Conservation (phyloP, 2,888 invertebrate genomes). For the Prionchulus punctatus region DNA sequence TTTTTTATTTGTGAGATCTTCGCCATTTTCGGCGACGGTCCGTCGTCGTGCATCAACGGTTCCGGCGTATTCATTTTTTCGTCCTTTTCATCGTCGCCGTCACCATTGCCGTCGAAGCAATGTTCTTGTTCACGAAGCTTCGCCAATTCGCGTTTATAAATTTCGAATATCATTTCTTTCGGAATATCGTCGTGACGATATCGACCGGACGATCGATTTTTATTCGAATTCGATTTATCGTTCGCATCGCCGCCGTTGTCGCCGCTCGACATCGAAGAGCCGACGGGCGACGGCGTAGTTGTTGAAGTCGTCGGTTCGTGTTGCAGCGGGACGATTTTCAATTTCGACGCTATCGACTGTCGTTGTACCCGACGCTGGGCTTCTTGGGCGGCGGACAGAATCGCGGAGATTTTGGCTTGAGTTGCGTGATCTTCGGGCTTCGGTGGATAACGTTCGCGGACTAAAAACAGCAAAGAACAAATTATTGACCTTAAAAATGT, state of each 20-base stretch:
- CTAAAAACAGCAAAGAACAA: background rate
- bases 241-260: background rate
- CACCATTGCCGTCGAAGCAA: too few relatives aligned
- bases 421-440: constrained; percentile 49
- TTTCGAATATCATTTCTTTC: constrained; percentile 81
- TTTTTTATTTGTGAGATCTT: background rate
- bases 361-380: constrained; percentile 40
- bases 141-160: constrained; percentile 83
- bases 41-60: too few relatives aligned
- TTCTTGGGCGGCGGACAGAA: constrained; percentile 76
- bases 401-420: constrained; percentile 80
- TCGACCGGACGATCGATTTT: constrained; percentile 30
- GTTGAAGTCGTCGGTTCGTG: too few relatives aligned
- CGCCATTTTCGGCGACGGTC: background rate
- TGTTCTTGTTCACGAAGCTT: constrained; percentile 56
- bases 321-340: too few relatives aligned
- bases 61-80: too few relatives aligned
- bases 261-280: background rate
- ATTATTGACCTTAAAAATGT: background rate
- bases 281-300: background rate
- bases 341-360: too few relatives aligned
- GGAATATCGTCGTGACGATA: constrained; percentile 86
- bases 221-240: background rate
- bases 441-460: constrained; percentile 33
- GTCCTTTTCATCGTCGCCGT: too few relatives aligned